phyloP scores from a whole-genome alignment of 2,888 invertebrate genomes.

The Torymus aiolomorphi region DNA sequence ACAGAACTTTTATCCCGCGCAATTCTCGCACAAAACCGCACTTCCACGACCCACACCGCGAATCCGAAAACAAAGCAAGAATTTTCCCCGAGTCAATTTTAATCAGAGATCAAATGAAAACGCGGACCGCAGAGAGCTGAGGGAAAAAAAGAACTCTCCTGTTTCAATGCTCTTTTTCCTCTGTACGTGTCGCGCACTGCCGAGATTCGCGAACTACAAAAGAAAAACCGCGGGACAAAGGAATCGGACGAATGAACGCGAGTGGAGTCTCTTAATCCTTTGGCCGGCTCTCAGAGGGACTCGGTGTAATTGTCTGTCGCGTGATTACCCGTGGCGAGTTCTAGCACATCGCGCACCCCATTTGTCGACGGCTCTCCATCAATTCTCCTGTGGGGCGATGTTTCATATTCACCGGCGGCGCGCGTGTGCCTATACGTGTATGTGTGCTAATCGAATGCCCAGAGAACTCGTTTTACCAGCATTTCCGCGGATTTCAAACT shows the following conservation, averaged over 20 bases:
- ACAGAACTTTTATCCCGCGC: no score
- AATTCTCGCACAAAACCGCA: no score
- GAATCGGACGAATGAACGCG: conserved; percentile 57
- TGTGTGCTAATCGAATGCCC: conserved; percentile 14
- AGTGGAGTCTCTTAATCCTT: conserved; percentile 67
- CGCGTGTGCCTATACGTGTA: no score
- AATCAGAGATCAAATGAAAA: conserved; percentile 57
- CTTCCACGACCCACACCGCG: no score
- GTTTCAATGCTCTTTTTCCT: neutral
- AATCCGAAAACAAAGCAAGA: conserved; percentile 38
- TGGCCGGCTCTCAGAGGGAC: conserved; percentile 62
- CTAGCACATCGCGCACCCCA: neutral
- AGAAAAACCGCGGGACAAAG: conserved; percentile 67
- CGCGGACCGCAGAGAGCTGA: conserved; percentile 3
- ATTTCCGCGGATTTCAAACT: conserved; percentile 5
- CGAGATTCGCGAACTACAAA: conserved; percentile 62
- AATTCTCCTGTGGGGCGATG: conserved; percentile 25
- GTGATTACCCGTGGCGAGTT: conserved; percentile 61
- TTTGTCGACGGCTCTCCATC: conserved; percentile 41
- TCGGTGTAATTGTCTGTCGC: conserved; percentile 67
- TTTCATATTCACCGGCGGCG: conserved; percentile 44
- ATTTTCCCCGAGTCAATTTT: conserved; percentile 51
- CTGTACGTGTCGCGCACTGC: conserved; percentile 60
- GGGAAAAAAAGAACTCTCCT: neutral
- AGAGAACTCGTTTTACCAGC: conserved; percentile 2